These are phyloP conservation scores for Drosophila aldrichi DNA, from an alignment of 2,888 invertebrate species.

Conservation along the genomic window DNA sequence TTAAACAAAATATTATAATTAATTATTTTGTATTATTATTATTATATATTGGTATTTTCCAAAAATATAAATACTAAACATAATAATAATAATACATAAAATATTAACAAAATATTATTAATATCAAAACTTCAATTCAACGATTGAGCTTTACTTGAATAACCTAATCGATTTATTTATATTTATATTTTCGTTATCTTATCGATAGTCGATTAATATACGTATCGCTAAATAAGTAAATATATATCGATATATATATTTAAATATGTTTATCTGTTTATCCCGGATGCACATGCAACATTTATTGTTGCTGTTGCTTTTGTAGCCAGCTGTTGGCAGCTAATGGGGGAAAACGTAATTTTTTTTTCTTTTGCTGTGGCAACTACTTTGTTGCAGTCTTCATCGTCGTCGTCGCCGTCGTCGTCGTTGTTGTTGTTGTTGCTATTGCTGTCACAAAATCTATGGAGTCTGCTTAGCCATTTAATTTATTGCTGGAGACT, in stretches of 20 bases:
- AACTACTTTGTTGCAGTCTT: conserved; percentile 20
- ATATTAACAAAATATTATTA: no score
- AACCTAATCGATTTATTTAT: no score
- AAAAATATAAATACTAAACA: no score
- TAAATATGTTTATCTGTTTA: conserved; percentile 12
- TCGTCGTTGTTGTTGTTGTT: conserved; percentile 22
- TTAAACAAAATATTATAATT: no score
- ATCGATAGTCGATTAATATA: no score
- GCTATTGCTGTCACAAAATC: conserved; percentile 49
- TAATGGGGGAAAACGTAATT: conserved; percentile 48
- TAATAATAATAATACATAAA: no score
- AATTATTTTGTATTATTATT: no score
- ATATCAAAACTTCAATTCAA: no score
- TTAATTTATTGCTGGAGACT: conserved; percentile 51
- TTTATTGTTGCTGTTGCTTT: conserved; percentile 23
- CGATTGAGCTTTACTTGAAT: no score
- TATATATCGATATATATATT: neutral
- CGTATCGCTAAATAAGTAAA: no score
- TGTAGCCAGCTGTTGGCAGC: conserved; percentile 32
- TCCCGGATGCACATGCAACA: conserved; percentile 55
- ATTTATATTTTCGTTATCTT: no score
- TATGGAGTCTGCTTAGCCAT: conserved; percentile 48
- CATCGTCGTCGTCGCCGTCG: conserved; percentile 21
- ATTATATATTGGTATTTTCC: no score
- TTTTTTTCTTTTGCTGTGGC: conserved; percentile 9